Conservation (phyloP, 2,113 vertebrate species). For the Enhydra lutris region DNA sequence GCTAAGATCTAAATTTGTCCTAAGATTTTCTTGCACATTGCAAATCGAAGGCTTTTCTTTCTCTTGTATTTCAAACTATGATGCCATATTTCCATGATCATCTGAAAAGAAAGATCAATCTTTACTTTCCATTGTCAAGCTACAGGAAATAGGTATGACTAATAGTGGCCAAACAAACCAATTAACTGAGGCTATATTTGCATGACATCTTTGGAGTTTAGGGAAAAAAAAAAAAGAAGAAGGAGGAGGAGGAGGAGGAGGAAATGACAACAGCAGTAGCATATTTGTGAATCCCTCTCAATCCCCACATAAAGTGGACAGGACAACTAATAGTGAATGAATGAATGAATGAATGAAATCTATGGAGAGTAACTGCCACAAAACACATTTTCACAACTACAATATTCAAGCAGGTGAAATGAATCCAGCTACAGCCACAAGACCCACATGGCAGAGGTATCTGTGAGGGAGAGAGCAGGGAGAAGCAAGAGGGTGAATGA, state of each 20-base stretch:
- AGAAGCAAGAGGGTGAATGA: background rate
- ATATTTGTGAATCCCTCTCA: background rate
- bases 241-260: too few relatives aligned
- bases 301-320: background rate
- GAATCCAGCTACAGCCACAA: background rate
- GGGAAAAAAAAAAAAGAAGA: background rate
- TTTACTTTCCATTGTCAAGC: background rate
- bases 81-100: background rate
- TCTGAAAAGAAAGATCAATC: background rate
- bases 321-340: background rate
- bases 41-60: background rate
- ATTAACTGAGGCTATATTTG: background rate
- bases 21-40: background rate
- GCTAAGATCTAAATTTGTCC: background rate
- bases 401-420: background rate
- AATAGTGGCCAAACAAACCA: background rate
- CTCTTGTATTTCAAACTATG: background rate
- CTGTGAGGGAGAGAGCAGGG: background rate
- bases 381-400: background rate
- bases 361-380: background rate
- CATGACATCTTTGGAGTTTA: background rate
- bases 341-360: background rate
- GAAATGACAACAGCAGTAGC: background rate
- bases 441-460: background rate
- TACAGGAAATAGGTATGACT: background rate